Percentiles rank a stretch among this genome's conserved stretches.
phyloP scores from a whole-genome alignment of 2,888 invertebrate genomes.

The Emmelina monodactyla region DNA sequence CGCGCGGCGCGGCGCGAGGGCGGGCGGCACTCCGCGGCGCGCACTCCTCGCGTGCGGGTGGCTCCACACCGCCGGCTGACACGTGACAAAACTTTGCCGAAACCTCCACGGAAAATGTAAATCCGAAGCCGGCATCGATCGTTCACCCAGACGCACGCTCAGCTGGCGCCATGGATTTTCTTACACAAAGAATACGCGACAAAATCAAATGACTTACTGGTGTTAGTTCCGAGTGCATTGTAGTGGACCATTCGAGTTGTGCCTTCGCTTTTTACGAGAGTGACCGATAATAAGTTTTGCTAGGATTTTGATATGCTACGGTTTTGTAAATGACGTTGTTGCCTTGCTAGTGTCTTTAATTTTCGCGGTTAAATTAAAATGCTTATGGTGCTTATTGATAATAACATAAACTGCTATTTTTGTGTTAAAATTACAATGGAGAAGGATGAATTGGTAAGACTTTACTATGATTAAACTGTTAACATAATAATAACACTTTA shows the following conservation, averaged over 20 bases:
- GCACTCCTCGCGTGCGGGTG: conserved; percentile 61
- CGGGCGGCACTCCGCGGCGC: conserved; percentile 62
- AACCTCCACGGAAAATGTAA: conserved; percentile 62
- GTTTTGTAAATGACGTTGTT: conserved; percentile 51
- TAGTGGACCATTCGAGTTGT: conserved; percentile 59
- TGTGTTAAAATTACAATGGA: conserved; percentile 18
- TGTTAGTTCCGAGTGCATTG: conserved; percentile 44
- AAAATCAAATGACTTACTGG: conserved; percentile 31
- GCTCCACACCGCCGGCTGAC: conserved; percentile 53
- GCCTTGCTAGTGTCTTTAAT: conserved; percentile 66
- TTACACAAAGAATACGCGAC: conserved; percentile 41
- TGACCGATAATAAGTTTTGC: background rate
- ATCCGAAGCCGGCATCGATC: conserved; percentile 63
- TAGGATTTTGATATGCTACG: conserved; percentile 11
- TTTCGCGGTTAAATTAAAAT: conserved; percentile 49
- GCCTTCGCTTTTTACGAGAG: conserved; percentile 41
- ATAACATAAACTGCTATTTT: conserved; percentile 11
- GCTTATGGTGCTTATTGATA: conserved; percentile 45
- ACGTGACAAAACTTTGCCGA: conserved; percentile 62
- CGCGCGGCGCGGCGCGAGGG: conserved; percentile 32
- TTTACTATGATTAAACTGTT: conserved; percentile 4
- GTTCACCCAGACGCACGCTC: conserved; percentile 48
- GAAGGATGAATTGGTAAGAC: conserved; percentile 29
- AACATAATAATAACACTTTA: too few relatives aligned
- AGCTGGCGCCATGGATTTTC: conserved; percentile 55